Evolutionary conservation across 1,140 invertebrate species (phyloP), one percentile per base, ranked within the genome.

Genomic region (Dendrolimus kikuchii): DNA sequence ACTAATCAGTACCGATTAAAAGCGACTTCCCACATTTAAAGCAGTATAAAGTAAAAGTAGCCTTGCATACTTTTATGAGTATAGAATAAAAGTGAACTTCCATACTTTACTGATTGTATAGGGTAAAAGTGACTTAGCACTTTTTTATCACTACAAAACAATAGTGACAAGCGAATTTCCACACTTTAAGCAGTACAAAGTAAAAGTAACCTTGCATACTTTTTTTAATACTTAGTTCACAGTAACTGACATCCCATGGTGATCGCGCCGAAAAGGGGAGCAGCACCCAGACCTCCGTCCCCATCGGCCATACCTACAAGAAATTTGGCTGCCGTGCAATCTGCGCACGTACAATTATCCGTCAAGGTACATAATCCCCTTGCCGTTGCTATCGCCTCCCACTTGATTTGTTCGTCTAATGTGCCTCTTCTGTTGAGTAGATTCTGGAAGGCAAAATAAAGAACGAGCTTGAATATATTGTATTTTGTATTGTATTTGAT

Each of bases 341-440:
- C 81, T 6, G 56, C 57, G 44, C 81, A 85, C 0, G 71, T 74
- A 51, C 81, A 85, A 49, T 59, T 81, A 63, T 82, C 81, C 0
- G 75, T 85, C 4, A 85, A 63, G 0, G 79, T 85, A 54, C 81
- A 85, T 0, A 85, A 66, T 0, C 81, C 81, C 1, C 81, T 61
- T 0, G 80, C 65, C 0, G 78, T 83, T 4, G 81, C 81, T 3
- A 85, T 85, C 3, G 79, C 81, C 49, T 85, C 78, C 81, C 81
- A 85, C 59, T 83, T 83, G 40, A 81, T 76, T 46, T 83, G 72
- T 44, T 85, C 80, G 42, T 82, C 75, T 5, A 73, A 38, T 0
- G 75, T 74, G 0, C 81, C 74, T 38, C 68, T 75, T 51, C 71
- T 62, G 49, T 51, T 72, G 10, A 85, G 64, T 0, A 85, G 74